phyloP scores from a whole-genome alignment of 2,888 invertebrate species.

The Galerucella nymphaeae region DNA sequence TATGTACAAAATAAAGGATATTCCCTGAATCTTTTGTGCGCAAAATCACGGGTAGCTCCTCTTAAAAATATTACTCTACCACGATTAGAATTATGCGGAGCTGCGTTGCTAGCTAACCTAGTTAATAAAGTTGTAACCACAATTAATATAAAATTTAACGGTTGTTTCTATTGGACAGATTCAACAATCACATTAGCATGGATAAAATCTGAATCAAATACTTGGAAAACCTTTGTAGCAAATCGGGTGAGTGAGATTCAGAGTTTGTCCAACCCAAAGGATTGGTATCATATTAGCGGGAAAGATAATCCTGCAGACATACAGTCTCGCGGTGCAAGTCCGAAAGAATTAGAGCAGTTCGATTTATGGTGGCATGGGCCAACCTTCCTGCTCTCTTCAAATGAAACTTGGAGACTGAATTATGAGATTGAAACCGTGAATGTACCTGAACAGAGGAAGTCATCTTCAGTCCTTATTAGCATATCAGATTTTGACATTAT shows the following conservation, averaged over 20 bases:
- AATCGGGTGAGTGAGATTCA: neutral
- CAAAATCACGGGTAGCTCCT: constrained; percentile 1
- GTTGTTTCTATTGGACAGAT: constrained; percentile 15
- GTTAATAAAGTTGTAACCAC: neutral
- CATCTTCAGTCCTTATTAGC: no score
- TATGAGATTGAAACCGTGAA: no score
- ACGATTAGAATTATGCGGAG: neutral
- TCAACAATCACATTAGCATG: constrained; percentile 30
- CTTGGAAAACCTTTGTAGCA: constrained; percentile 28
- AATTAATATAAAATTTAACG: constrained; percentile 9
- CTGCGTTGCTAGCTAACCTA: constrained; percentile 19
- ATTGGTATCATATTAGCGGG: neutral
- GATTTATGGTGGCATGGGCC: neutral
- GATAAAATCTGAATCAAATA: constrained; percentile 33
- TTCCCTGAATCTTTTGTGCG: neutral
- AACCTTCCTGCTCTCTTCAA: neutral
- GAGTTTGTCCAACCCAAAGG: neutral
- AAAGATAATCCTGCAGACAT: neutral
- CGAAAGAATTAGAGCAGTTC: neutral
- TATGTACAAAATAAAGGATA: neutral
- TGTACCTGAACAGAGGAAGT: no score
- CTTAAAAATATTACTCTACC: constrained; percentile 6
- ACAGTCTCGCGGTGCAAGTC: neutral
- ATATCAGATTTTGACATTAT: no score
- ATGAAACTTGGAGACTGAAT: no score